Evolutionary conservation across 2,113 vertebrate species (phyloP).

Genomic region (Mus pahari): DNA sequence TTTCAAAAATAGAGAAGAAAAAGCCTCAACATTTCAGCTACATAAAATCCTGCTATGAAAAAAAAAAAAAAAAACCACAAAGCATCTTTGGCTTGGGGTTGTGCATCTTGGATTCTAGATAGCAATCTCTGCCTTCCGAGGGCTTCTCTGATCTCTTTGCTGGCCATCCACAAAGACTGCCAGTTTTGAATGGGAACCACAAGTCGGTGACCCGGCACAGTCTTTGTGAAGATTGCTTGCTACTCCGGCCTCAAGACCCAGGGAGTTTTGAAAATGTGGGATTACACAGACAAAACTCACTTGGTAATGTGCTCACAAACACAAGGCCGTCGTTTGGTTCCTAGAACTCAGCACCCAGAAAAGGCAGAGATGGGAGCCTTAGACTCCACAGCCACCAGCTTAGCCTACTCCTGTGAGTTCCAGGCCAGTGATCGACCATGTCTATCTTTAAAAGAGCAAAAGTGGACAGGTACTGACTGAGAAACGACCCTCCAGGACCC

Average conservation of each 20-base stretch:
- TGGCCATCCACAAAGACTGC: not conserved
- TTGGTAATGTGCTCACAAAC: not conserved
- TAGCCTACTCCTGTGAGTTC: not conserved
- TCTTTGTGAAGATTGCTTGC: not conserved
- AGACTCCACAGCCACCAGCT: not conserved
- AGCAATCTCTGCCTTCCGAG: not conserved
- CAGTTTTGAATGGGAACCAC: not conserved
- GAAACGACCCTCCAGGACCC: not conserved
- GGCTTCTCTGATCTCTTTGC: not conserved
- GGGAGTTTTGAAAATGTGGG: not conserved
- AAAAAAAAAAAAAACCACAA: not conserved
- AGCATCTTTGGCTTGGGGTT: not conserved
- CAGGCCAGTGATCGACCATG: not conserved
- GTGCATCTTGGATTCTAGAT: not conserved
- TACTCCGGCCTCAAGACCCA: not conserved
- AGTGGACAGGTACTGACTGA: not conserved
- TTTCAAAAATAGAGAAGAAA: not conserved
- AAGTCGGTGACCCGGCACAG: not conserved
- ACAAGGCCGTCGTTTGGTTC: too few relatives aligned
- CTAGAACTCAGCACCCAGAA: not conserved
- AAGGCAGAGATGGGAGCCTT: not conserved
- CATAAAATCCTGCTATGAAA: not conserved
- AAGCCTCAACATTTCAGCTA: not conserved
- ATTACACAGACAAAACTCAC: not conserved
- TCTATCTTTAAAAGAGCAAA: not conserved